These are phyloP conservation scores for Psephotus haematonotus DNA, from an alignment of 2,113 vertebrate genomes.

Conservation along the genomic window DNA sequence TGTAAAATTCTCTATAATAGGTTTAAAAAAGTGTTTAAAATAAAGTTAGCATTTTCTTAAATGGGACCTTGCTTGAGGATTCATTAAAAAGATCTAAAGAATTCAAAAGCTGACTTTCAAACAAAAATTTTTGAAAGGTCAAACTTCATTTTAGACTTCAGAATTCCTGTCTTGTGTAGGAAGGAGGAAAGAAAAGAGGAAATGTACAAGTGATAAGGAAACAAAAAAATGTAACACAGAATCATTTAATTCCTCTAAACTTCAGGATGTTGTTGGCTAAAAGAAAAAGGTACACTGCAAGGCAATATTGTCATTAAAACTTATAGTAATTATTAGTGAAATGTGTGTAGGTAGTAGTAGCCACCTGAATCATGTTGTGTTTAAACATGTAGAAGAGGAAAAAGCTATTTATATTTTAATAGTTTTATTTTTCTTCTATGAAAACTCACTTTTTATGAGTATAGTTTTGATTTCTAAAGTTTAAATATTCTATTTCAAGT, in stretches of 20 bases:
- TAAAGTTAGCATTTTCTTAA: neutral
- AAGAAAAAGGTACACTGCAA: neutral
- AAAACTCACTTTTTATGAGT: neutral
- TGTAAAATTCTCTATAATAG: neutral
- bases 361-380: neutral
- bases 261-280: neutral
- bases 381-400: neutral
- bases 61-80: neutral
- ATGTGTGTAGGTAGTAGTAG: accelerated
- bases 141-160: slow-evolving; percentile 53
- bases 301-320: neutral
- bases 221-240: neutral
- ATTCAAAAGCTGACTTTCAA: slow-evolving; percentile 49
- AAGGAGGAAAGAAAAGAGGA: neutral
- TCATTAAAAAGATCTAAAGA: slow-evolving; percentile 20
- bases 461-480: neutral
- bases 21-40: neutral
- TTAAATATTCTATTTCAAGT: neutral
- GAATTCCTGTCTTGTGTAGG: neutral
- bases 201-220: neutral
- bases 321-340: neutral
- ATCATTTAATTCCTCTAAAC: slow-evolving; percentile 19
- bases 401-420: neutral
- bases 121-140: neutral
- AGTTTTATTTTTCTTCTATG: neutral